A percentile compares a stretch with the other conserved stretches of the same genome.
Conservation (phyloP, 2,797 vertebrate species). For the Falco biarmicus region DNA sequence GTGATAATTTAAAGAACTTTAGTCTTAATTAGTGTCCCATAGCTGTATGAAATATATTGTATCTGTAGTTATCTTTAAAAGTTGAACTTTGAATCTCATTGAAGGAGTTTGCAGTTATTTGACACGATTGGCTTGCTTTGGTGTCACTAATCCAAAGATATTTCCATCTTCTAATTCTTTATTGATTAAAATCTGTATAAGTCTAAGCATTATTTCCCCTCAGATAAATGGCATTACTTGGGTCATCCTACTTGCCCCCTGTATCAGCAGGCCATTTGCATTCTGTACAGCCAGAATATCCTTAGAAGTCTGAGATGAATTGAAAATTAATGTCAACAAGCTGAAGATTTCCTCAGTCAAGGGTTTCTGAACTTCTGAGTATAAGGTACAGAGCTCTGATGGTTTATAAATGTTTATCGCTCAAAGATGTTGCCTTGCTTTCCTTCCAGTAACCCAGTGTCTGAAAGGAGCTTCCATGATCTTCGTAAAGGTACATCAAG, state of each 20-base stretch:
- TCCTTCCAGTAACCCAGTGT: background rate
- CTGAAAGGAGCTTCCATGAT: background rate
- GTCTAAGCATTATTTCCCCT: background rate
- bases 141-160: background rate
- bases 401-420: background rate
- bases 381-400: background rate
- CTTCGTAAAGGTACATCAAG: background rate
- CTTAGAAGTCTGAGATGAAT: background rate
- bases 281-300: background rate
- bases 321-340: background rate
- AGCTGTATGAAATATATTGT: background rate
- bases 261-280: background rate
- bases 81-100: background rate
- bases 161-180: background rate
- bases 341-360: background rate
- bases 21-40: background rate
- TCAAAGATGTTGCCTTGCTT: background rate
- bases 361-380: background rate
- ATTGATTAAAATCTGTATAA: background rate
- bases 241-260: background rate
- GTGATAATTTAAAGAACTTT: background rate
- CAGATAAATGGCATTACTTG: background rate
- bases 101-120: background rate
- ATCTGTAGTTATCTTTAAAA: background rate
- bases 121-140: background rate